Evolutionary conservation across 2,797 vertebrate species (phyloP).

Genomic region (Pipistrellus kuhlii): DNA sequence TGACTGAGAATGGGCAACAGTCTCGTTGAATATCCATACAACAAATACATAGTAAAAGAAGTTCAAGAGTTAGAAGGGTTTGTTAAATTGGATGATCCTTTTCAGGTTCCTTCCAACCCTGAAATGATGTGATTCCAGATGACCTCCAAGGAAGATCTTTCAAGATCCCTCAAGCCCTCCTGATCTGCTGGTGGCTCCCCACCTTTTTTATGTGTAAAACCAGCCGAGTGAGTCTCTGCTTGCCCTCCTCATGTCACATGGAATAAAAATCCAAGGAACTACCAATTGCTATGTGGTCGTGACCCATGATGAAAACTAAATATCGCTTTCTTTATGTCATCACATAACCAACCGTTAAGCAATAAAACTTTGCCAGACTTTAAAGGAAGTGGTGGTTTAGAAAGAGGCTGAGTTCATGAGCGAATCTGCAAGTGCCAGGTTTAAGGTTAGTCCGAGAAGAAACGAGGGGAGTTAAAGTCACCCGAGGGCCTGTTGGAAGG

Average conservation of each 20-base stretch:
- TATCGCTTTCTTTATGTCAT: slow-evolving; percentile 19
- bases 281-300: not conserved
- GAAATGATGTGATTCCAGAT: not conserved
- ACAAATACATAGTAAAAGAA: not conserved
- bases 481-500: not conserved
- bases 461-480: not conserved
- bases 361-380: slow-evolving; percentile 25
- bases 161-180: not conserved
- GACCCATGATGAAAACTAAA: slow-evolving; percentile 54
- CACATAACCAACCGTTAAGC: slow-evolving; percentile 37
- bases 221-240: not conserved
- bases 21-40: not conserved
- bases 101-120: not conserved
- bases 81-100: not conserved
- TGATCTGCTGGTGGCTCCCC: not conserved
- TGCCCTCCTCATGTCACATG: slow-evolving; percentile 5
- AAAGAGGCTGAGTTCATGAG: slow-evolving; percentile 30
- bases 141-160: not conserved
- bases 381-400: slow-evolving; percentile 37
- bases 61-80: not conserved
- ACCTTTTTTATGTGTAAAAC: not conserved
- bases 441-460: slow-evolving; percentile 26
- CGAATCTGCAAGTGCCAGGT: slow-evolving; percentile 11
- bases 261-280: slow-evolving; percentile 63
- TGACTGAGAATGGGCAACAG: not conserved